Conservation (phyloP, 2,113 vertebrate genomes). For the Vidua chalybeata region DNA sequence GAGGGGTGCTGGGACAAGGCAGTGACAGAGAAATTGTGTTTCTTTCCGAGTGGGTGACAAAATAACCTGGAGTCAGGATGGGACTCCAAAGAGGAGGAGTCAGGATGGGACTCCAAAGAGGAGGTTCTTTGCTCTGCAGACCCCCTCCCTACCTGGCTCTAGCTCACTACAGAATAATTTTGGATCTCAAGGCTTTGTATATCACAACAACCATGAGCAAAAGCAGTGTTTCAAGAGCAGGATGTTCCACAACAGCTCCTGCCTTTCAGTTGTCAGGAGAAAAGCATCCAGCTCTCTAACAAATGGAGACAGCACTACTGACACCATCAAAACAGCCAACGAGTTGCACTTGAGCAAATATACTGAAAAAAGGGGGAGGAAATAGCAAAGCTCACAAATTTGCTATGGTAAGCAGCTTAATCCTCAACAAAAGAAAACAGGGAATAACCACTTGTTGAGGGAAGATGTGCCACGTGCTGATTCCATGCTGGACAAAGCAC, state of each 20-base stretch:
- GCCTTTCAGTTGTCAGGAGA: background rate
- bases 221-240: background rate
- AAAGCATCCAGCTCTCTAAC: background rate
- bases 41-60: background rate
- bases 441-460: background rate
- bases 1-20: background rate
- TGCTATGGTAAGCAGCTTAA: background rate
- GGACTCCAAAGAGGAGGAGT: background rate
- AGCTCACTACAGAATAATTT: background rate
- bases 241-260: background rate
- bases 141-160: accelerated
- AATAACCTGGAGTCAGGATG: background rate
- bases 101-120: background rate
- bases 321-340: background rate
- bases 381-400: background rate
- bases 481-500: background rate
- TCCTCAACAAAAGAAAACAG: background rate
- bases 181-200: background rate
- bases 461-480: background rate
- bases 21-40: background rate
- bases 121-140: background rate
- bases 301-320: background rate
- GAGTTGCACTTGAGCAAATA: background rate
- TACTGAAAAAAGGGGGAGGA: background rate
- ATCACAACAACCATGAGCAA: too few relatives aligned